phyloP scores from a whole-genome alignment of 2,888 invertebrate genomes.

The Calephelis perditalis region DNA sequence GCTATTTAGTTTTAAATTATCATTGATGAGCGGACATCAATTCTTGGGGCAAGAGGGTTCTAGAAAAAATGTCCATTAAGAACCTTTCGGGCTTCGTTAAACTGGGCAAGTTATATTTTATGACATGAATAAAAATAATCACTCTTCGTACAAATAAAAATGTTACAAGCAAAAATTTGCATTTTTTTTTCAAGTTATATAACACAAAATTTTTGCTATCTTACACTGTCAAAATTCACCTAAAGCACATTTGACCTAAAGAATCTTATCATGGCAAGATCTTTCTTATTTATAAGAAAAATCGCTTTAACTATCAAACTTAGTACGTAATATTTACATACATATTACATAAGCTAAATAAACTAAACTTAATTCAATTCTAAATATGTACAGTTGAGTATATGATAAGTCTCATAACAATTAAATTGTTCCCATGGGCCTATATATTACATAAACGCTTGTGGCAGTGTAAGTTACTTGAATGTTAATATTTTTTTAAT shows the following conservation, averaged over 20 bases:
- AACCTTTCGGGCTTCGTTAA: too few species aligned
- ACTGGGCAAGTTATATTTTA: too few species aligned
- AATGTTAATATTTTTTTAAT: conserved; percentile 17
- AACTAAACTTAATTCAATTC: conserved; percentile 21
- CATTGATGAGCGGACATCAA: too few species aligned
- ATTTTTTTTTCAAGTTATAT: too few species aligned
- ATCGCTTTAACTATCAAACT: conserved; percentile 7
- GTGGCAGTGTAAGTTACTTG: conserved; percentile 45
- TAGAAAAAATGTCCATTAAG: too few species aligned
- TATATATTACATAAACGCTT: conserved; percentile 41
- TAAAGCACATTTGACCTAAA: conserved; percentile 8
- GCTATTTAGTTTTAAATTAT: too few species aligned
- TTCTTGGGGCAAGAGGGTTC: too few species aligned
- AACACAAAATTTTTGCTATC: too few species aligned
- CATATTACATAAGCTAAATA: conserved; percentile 17
- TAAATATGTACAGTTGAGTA: conserved; percentile 17
- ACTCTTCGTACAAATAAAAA: too few species aligned
- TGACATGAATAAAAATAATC: too few species aligned
- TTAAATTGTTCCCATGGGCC: conserved; percentile 54
- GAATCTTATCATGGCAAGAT: conserved; percentile 18
- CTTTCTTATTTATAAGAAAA: conserved; percentile 16
- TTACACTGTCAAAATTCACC: not conserved
- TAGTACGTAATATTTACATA: not conserved
- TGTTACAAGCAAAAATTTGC: too few species aligned
- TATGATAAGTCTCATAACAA: conserved; percentile 14